Percentiles rank a stretch among this genome's conserved stretches.
phyloP scores from a whole-genome alignment of 2,797 vertebrate genomes.

The Sebastes iracundus region DNA sequence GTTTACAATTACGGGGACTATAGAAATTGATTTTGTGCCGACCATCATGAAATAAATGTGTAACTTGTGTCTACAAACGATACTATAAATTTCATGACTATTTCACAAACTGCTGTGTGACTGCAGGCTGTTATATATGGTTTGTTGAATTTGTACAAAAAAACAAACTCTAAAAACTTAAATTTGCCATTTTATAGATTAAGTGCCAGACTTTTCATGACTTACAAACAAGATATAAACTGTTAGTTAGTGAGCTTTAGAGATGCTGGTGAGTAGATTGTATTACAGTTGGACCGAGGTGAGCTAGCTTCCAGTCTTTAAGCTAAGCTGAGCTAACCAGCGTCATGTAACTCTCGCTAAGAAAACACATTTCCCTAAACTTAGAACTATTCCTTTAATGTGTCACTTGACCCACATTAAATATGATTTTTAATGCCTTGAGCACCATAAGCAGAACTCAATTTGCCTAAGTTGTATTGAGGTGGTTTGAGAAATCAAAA shows the following conservation, averaged over 20 bases:
- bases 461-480: neutral
- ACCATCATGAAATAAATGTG: too few relatives aligned
- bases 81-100: rapidly evolving
- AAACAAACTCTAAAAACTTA: neutral
- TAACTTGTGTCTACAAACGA: too few relatives aligned
- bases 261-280: neutral
- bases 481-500: neutral
- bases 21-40: too few relatives aligned
- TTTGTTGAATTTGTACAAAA: neutral
- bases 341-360: neutral
- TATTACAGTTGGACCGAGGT: neutral
- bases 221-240: neutral
- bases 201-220: neutral
- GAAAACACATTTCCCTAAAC: rapidly evolving
- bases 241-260: neutral
- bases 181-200: neutral
- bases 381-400: neutral
- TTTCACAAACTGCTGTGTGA: too few relatives aligned
- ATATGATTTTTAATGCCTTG: neutral
- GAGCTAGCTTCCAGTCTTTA: neutral
- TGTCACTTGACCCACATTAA: neutral
- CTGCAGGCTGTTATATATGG: too few relatives aligned
- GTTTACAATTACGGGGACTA: too few relatives aligned
- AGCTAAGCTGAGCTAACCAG: too few relatives aligned
- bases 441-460: neutral